phyloP scores from a whole-genome alignment of 2,113 vertebrate genomes.

The Pongo abelii region DNA sequence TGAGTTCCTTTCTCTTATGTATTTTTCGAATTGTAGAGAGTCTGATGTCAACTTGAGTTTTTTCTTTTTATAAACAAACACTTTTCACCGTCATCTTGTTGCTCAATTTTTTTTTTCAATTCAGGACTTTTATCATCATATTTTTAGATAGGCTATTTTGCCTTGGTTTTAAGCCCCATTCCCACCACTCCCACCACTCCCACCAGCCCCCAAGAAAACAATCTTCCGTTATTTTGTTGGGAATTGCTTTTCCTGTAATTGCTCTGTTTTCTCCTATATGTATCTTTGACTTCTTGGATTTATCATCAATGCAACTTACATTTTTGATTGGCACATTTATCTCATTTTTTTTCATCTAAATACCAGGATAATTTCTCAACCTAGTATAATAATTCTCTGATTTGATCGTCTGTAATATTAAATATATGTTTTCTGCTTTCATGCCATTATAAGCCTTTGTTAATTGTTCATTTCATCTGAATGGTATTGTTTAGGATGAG shows the following conservation, averaged over 20 bases:
- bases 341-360: neutral
- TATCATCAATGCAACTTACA: neutral
- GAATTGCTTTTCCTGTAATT: neutral
- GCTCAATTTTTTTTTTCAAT: neutral
- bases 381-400: neutral
- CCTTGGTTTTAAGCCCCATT: neutral
- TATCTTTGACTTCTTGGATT: neutral
- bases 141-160: neutral
- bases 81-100: neutral
- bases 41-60: conserved; percentile 33
- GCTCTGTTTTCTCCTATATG: neutral
- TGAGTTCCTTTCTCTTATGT: conserved; percentile 36
- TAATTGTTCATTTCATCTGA: neutral
- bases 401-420: neutral
- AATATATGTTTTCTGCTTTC: neutral
- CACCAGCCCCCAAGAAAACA: neutral
- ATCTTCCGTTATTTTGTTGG: neutral
- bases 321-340: neutral
- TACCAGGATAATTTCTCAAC: neutral
- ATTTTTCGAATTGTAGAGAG: conserved; percentile 41
- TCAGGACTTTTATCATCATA: neutral
- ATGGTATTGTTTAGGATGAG: neutral
- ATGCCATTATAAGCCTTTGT: neutral
- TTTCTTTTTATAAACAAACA: conserved; percentile 34
- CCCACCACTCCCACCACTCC: too few relatives aligned